Conservation (phyloP, 2,888 invertebrate genomes). For the Caenorhabditis zanzibari region DNA sequence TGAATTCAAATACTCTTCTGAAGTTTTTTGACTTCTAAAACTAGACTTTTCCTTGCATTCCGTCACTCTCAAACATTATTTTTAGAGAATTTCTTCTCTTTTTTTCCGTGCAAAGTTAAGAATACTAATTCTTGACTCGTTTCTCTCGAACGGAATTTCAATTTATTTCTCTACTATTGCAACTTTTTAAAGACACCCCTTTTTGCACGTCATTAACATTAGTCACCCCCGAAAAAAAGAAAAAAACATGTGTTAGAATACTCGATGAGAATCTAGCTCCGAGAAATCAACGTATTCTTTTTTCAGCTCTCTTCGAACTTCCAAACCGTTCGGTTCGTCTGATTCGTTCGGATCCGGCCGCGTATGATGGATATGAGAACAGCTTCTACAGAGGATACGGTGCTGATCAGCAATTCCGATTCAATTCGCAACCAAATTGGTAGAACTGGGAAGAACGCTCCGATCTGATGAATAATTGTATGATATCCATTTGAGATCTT, state of each 20-base stretch:
- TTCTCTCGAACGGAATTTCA: slow-evolving; percentile 14
- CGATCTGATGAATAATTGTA: not conserved
- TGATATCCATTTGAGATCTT: slow-evolving; percentile 1
- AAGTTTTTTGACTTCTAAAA: not conserved
- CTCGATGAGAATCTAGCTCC: slow-evolving; percentile 18
- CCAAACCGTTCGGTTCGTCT: slow-evolving; percentile 51
- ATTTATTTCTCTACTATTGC: slow-evolving; percentile 4
- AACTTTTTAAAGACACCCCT: not conserved
- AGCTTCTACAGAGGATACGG: slow-evolving; percentile 70
- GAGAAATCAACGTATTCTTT: no score
- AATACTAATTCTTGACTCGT: slow-evolving; percentile 15
- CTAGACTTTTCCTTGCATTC: not conserved
- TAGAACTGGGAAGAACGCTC: slow-evolving; percentile 12
- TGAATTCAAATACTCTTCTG: no score
- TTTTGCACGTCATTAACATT: slow-evolving; percentile 27
- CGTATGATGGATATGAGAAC: slow-evolving; percentile 69
- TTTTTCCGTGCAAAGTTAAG: not conserved
- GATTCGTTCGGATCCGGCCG: slow-evolving; percentile 63
- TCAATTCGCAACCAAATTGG: slow-evolving; percentile 50
- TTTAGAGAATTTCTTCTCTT: not conserved
- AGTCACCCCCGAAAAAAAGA: slow-evolving; percentile 15
- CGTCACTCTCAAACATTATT: not conserved
- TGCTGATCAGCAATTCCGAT: slow-evolving; percentile 62
- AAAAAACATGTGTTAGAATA: slow-evolving; percentile 19
- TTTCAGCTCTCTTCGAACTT: slow-evolving; percentile 55